Evolutionary conservation across 2,113 vertebrate species (phyloP), one percentile per base, ranked within the genome.

Genomic region (Cyphomyrus discorhynchus): DNA sequence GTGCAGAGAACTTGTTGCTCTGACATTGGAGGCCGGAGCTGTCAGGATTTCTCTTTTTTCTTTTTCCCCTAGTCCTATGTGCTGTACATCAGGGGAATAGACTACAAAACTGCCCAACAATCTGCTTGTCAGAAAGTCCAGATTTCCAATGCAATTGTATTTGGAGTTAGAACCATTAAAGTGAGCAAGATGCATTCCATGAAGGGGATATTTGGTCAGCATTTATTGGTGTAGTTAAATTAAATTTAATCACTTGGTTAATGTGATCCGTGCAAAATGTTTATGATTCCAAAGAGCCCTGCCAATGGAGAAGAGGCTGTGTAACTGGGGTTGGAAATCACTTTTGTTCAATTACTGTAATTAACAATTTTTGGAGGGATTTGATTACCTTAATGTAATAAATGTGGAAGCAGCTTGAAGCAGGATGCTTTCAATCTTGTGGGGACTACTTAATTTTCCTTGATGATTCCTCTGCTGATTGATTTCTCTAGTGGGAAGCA

Each of bases 1-100:
- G 92, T 92, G 91, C 88, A 93, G 90, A 88, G 85, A 94, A 93
- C 83, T 35, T 92, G 56, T 92, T 90, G 89, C 90, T 92, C 80
- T 53, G 49, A 80, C 83, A 39, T 52, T 42, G 49, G 62, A 88
- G 88, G 88, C 87, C 87, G 52, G 31, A 50, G 53, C 45, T 90
- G 87, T 88, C 90, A 89, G 88, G 10, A 52, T 35, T 42, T 70
- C 24, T 35, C 24, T 70, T 10, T 85, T 39, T 80, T 74, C 27
- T 31, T 17, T 47, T n/a, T 27, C 0, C 50, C 27, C 35, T 45
- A 42, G 17, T 88, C 39, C 56, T 52, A 8, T 85, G 58, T 50
- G 87, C 42, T 90, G 89, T 11, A n/a, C 24, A 46, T 90, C 82
- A 70, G 31, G 58, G 50, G 90, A 88, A 84, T 58, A 90, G 89